Evolutionary conservation across 2,113 vertebrate genomes (phyloP).

Genomic region (Sprattus sprattus): DNA sequence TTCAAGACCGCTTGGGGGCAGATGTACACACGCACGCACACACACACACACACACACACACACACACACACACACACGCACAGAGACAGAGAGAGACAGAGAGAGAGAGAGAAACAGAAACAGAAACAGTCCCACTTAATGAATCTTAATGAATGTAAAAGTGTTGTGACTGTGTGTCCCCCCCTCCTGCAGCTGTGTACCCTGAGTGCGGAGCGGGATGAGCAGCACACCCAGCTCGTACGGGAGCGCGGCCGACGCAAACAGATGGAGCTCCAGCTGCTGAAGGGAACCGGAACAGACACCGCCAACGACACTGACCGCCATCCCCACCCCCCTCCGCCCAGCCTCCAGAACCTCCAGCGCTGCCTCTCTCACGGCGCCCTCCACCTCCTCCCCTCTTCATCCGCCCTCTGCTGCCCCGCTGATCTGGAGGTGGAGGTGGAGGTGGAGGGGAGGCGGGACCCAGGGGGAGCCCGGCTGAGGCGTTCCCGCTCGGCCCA

Average conservation of each 20-base stretch:
- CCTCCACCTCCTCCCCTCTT: neutral
- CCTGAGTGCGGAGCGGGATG: constrained; percentile 58
- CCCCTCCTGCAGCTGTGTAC: constrained; percentile 56
- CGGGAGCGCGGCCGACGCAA: constrained; percentile 54
- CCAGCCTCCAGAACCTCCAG: neutral
- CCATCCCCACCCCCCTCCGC: neutral
- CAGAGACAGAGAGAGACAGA: neutral
- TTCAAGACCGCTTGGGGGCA: neutral
- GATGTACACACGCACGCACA: neutral
- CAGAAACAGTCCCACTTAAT: too few relatives aligned
- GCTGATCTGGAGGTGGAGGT: neutral
- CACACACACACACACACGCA: constrained; percentile 9
- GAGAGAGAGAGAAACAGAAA: too few relatives aligned
- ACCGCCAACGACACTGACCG: neutral
- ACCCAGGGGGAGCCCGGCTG: neutral
- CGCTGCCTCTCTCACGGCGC: neutral
- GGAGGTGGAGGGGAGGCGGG: constrained; percentile 28
- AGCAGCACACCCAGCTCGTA: constrained; percentile 63
- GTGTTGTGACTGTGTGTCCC: constrained; percentile 36
- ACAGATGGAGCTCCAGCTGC: constrained; percentile 52
- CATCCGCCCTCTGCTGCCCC: neutral
- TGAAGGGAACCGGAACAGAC: constrained; percentile 34
- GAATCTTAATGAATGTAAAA: constrained; percentile 40
- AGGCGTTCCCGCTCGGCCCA: neutral
- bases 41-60: constrained; percentile 17